Evolutionary conservation across 2,888 invertebrate species (phyloP), one percentile per base, ranked within the genome.

Genomic region (Theretra japonica): DNA sequence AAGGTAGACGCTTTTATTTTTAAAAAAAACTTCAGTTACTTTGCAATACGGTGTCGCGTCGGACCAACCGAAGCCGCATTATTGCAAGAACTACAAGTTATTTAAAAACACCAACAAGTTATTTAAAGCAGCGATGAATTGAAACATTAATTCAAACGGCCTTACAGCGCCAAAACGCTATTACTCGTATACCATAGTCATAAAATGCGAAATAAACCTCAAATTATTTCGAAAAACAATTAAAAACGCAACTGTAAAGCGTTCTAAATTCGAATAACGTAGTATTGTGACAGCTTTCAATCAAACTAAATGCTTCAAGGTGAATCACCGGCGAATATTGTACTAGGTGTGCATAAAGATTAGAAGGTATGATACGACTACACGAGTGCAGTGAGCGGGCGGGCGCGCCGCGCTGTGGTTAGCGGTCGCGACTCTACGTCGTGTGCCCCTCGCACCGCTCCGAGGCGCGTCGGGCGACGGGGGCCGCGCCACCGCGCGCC

Each of bases 371-470:
- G 23, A 59, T 60, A 21, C 19, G 68, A 2, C 15, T 41, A 41
- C 41, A 41, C 59, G 59, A 68, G 17, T 41, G 71, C 58, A 57
- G 48, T 25, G 56, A 30, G 65, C 57, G 56, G 41, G 28, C 28
- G 28, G 28, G 53, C n/a, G 70, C 50, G 50, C 57, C 56, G 65
- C 60, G 59, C 59, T 68, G 71, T 56, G 68, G 68, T 59, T 68
- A 58, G 71, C 68, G 33, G 72, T 60, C 28, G 68, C 50, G 57
- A 59, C 56, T 56, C 28, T 50, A 79, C 75, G 77, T 75, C 19
- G 79, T 76, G 75, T 76, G 74, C 72, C 74, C 73, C 53, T 53
- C 53, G 53, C 41, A 41, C 53, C 72, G 65, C 76, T 68, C 73
- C 53, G 53, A 6, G 19, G 5, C 72, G 65, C 76, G 69, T 72